Percentiles rank a stretch among this genome's conserved stretches.
These are phyloP conservation scores for Periplaneta americana DNA, from an alignment of 1,140 invertebrate species.

Conservation along the genomic window DNA sequence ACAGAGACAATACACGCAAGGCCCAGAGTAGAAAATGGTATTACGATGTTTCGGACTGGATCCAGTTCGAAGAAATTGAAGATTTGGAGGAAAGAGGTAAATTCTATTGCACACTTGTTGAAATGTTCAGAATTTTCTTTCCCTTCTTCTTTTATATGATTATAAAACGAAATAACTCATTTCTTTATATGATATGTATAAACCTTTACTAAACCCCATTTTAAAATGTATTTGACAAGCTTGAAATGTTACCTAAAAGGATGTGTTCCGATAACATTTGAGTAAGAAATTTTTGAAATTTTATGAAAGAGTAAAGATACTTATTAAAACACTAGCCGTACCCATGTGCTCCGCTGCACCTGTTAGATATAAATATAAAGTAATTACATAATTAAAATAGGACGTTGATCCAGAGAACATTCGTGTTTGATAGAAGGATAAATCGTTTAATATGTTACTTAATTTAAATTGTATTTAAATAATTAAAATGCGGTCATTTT, in stretches of 20 bases:
- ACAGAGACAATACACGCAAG: constrained; percentile 76
- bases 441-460: no score
- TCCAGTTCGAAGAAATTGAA: constrained; percentile 90
- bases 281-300: neutral
- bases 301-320: neutral
- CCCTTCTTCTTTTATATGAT: neutral
- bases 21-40: constrained; percentile 83
- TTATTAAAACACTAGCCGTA: no score
- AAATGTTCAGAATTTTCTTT: no score
- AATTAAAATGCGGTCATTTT: no score
- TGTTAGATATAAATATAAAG: no score
- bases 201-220: neutral
- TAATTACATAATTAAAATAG: no score
- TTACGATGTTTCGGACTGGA: constrained; percentile 87
- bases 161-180: neutral
- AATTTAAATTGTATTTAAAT: no score
- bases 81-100: constrained; percentile 85
- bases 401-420: no score
- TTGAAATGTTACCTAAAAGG: neutral
- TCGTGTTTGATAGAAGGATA: no score
- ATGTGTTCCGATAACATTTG: neutral
- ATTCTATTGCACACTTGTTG: constrained; percentile 11
- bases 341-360: no score
- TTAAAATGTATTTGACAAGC: neutral
- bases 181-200: neutral